Evolutionary conservation across 2,888 invertebrate species (phyloP).

Genomic region (Neuroscelio doddi): DNA sequence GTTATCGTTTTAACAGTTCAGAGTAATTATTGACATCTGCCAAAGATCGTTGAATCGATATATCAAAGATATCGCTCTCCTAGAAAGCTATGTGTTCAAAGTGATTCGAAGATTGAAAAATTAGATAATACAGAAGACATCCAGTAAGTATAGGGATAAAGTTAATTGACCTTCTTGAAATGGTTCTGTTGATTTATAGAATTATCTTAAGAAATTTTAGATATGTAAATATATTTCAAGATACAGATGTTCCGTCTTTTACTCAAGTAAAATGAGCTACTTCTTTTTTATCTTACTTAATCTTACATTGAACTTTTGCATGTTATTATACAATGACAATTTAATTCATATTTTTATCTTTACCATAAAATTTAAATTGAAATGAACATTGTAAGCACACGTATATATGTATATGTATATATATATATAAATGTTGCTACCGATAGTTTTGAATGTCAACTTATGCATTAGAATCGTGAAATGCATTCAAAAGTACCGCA

Average conservation of each 20-base stretch:
- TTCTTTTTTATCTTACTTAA: slow-evolving; percentile 41
- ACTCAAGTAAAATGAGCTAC: neutral
- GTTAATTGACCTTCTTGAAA: slow-evolving; percentile 49
- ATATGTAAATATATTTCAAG: slow-evolving; percentile 44
- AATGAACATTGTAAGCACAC: too few species aligned
- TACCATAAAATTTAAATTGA: slow-evolving; percentile 4
- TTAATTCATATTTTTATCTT: slow-evolving; percentile 30
- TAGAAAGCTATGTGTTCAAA: slow-evolving; percentile 30
- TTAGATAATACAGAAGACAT: slow-evolving; percentile 56
- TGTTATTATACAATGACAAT: slow-evolving; percentile 32
- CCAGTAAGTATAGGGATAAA: slow-evolving; percentile 57
- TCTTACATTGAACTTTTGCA: slow-evolving; percentile 23
- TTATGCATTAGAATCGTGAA: too few species aligned
- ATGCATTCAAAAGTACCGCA: too few species aligned
- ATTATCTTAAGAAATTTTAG: slow-evolving; percentile 35
- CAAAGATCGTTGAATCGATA: slow-evolving; percentile 51
- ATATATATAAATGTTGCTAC: too few species aligned
- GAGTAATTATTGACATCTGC: slow-evolving; percentile 58
- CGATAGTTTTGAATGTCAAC: too few species aligned
- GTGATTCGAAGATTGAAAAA: slow-evolving; percentile 55
- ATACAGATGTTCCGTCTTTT: slow-evolving; percentile 13
- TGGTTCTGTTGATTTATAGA: slow-evolving; percentile 48
- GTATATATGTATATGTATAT: too few species aligned
- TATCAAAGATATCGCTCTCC: slow-evolving; percentile 40
- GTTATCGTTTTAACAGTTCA: slow-evolving; percentile 43